Evolutionary conservation across 2,888 invertebrate genomes (phyloP).

Genomic region (Acanthoscelides obtectus): DNA sequence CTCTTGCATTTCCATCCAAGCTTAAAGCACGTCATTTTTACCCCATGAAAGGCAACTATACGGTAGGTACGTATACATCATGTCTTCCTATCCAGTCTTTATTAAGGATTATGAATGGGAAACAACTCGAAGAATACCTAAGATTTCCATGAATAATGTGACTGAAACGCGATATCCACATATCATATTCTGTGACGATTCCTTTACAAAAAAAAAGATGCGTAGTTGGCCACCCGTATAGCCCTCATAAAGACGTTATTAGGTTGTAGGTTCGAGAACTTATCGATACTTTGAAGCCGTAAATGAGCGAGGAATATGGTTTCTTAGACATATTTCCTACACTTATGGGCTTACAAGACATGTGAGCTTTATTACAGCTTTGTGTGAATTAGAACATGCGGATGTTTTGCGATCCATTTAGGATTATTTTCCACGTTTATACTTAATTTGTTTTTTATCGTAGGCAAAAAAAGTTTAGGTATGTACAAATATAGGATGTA

Average conservation of each 20-base stretch:
- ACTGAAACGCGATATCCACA: background rate
- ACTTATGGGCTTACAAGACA: background rate
- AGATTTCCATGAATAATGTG: background rate
- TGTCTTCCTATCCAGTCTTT: background rate
- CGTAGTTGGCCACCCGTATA: background rate
- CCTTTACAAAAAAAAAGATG: background rate
- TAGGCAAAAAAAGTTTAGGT: no score
- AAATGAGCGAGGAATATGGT: background rate
- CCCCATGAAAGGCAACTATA: background rate
- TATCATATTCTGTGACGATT: background rate
- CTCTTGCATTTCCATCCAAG: background rate
- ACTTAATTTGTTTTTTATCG: no score
- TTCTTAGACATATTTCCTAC: background rate
- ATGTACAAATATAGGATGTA: no score
- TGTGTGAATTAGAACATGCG: background rate
- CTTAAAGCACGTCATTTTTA: background rate
- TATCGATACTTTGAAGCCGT: background rate
- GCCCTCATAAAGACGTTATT: background rate
- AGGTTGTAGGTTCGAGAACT: background rate
- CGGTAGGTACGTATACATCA: background rate
- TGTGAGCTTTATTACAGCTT: background rate
- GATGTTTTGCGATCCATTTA: background rate
- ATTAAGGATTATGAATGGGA: background rate
- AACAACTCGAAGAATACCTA: background rate
- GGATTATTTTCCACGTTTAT: background rate